Evolutionary conservation across 1,140 invertebrate species (phyloP), one percentile per base, ranked within the genome.

Genomic region (Grapholita molesta): DNA sequence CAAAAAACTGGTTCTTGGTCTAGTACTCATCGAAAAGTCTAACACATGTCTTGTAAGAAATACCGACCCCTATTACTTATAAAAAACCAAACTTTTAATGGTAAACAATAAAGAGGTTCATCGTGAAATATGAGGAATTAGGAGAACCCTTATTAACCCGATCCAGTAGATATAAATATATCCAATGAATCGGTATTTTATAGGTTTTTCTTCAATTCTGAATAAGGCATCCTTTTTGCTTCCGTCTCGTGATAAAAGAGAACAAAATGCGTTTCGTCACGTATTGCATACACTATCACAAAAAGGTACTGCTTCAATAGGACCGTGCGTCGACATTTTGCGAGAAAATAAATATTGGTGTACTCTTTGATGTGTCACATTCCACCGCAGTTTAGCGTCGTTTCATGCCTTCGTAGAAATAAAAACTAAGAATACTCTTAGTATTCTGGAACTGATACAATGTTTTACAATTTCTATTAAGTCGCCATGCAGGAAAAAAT

Each of bases 271-370:
- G 55, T 61, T 61, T 61, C 8, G 55, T 61, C 55, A 61, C 55
- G 55, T 61, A 61, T 28, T 61, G 55, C 55, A 61, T 28, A 61
- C 55, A 61, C 55, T 61, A 61, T 61, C 55, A 30, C 55, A 61
- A 61, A 61, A 61, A 61, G 24, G 24, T 28, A 15, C 21, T 61
- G 24, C 55, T 15, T 28, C 21, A 25, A 61, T 30, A 61, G 55
- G 55, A 61, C 30, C 55, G 24, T 28, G 55, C 55, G 24, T 61
- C 55, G 32, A 25, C 24, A 15, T 61, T 28, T 28, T 61, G 6
- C 28, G 24, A 28, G n/a, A 28, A 28, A 61, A 61, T 28, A 61
- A 61, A 61, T 61, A 61, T 61, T 61, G 21, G 24, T 25, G 11
- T 48, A 48, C 15, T 48, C 42, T 48, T n/a, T 48, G 3, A 30